Base-by-base conservation (phyloP, 2,797 vertebrate species). In the Ispidina lecontei region DNA sequence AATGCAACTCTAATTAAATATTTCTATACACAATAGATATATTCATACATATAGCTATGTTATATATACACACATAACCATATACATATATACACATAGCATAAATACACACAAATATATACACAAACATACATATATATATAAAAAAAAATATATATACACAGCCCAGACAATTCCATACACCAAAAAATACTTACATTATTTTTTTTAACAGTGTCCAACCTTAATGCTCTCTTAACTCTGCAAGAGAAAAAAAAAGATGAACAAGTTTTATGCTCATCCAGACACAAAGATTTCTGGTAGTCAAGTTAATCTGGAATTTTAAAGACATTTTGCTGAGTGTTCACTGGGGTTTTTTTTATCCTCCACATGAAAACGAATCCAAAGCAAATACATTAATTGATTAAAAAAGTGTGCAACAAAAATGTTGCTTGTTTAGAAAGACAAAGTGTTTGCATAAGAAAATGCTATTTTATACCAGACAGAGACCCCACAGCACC, bases 141-240 rank as follows among this genome's bases (percentile, higher is more conserved):
- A 52, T 17, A 62, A 8, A 68, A 14, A 63, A 11, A 82, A n/a
- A n/a, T 15, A 81, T 5, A 69, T 7, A 47, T 20, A 62, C 2
- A 60, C 14, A 35, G 64, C 14, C n/a, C 43, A 90, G 31, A 56
- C 22, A 70, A 86, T 51, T 76, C 76, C 68, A 90, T 47, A 78
- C 29, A 91, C 14, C 29, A n/a, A 84, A 52, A 90, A 91, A 89
- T 85, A 95, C 98, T 98, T 95, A 98, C 98, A 37, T 97, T 90
- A 93, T 95, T 77, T 85, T 95, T 94, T 60, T 92, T 82, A 39
- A 64, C 11, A 35, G 13, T 25, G 51, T 98, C 97, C 90, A 98
- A 90, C 55, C 96, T 97, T 46, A 98, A 96, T 59, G 97, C 91
- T 96, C 98, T 97, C 96, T 96, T 98, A 73, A 87, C 98, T 73